phyloP scores from a whole-genome alignment of 2,888 invertebrate species.

The Piscicola geometra region DNA sequence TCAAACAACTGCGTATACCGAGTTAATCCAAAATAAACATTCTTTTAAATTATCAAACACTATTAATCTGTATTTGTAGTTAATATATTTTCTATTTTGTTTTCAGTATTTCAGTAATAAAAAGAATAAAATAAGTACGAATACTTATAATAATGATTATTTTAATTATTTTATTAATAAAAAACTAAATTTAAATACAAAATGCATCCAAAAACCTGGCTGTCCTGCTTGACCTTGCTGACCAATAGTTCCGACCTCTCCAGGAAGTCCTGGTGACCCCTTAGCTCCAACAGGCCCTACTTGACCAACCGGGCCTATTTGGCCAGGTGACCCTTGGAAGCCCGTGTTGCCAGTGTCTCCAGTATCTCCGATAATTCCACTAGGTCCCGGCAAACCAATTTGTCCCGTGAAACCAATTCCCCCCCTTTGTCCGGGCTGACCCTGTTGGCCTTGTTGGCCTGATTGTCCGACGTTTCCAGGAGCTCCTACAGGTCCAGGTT shows the following conservation, averaged over 20 bases:
- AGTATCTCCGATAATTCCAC: constrained; percentile 33
- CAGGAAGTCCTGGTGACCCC: background rate
- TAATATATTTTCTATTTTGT: no score
- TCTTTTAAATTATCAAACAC: no score
- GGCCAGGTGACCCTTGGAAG: background rate
- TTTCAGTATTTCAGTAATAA: no score
- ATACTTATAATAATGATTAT: no score
- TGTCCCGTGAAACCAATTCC: constrained; percentile 16
- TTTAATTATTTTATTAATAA: no score
- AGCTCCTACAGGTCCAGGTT: constrained; percentile 34
- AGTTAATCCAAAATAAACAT: no score
- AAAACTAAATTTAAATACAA: no score
- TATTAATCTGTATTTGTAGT: no score
- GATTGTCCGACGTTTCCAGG: constrained; percentile 31
- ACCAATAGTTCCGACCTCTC: background rate
- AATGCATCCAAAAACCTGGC: no score
- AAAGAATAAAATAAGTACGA: no score
- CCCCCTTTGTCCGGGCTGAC: constrained; percentile 27
- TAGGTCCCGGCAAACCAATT: constrained; percentile 18
- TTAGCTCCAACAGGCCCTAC: background rate
- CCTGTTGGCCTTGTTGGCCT: constrained; percentile 25
- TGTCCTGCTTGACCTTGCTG: background rate
- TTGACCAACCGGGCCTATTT: background rate
- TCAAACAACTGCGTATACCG: no score
- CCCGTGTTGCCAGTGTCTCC: background rate